Percentiles rank a stretch among this genome's conserved stretches.
phyloP scores from a whole-genome alignment of 2,113 vertebrate species.

The Pangasianodon gigas region DNA sequence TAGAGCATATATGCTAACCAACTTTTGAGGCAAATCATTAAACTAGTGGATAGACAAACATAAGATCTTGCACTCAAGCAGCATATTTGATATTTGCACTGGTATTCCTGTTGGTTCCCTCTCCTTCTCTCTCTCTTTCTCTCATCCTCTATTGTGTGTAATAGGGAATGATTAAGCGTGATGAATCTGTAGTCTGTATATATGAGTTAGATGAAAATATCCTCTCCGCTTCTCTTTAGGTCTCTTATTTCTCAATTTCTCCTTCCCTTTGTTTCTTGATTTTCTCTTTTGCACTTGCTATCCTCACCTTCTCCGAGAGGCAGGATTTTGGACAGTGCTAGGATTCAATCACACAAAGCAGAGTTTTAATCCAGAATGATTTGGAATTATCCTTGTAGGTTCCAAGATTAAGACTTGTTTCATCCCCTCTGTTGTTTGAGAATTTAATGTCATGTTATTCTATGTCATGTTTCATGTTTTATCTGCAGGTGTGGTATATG shows the following conservation, averaged over 20 bases:
- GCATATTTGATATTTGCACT: conserved; percentile 6
- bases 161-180: background rate
- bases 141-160: background rate
- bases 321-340: conserved; percentile 25
- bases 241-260: background rate
- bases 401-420: background rate
- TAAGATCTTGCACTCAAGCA: background rate
- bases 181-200: background rate
- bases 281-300: background rate
- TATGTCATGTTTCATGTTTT: background rate
- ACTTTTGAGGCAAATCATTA: conserved; percentile 21
- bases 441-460: background rate
- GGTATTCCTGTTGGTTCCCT: background rate
- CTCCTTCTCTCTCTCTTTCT: background rate
- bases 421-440: background rate
- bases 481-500: conserved; percentile 97
- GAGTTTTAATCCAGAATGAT: conserved; percentile 41
- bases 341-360: conserved; percentile 20
- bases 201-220: background rate
- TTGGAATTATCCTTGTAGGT: conserved; percentile 38
- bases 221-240: background rate
- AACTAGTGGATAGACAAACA: conserved; percentile 16
- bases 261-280: background rate
- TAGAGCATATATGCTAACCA: conserved; percentile 4
- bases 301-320: background rate